Conservation (phyloP, 2,113 vertebrate species). For the Regulus satrapa region DNA sequence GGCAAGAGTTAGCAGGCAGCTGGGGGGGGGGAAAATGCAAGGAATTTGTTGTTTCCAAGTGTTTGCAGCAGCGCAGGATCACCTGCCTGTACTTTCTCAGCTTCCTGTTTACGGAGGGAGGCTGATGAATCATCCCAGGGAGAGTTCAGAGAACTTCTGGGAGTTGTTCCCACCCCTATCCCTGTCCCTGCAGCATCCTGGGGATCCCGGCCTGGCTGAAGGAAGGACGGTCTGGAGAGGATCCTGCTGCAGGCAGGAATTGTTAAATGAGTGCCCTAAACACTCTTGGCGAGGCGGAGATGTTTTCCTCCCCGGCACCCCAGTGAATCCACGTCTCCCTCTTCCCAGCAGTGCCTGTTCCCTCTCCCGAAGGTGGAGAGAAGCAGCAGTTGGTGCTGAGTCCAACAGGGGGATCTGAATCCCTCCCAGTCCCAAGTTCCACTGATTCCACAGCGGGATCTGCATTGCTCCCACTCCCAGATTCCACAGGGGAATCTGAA, state of each 20-base stretch:
- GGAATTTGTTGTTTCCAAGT: neutral
- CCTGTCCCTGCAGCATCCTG: neutral
- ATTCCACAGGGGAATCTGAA: neutral
- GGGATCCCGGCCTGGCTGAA: neutral
- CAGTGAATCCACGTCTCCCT: neutral
- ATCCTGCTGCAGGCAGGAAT: neutral
- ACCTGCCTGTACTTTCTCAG: conserved; percentile 31
- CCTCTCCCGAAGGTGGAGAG: neutral
- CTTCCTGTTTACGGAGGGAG: conserved; percentile 17
- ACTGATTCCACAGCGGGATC: neutral
- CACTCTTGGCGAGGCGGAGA: too few relatives aligned
- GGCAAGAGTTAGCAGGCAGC: neutral
- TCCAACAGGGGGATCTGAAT: neutral
- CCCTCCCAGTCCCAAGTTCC: neutral
- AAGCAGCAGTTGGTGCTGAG: fast-evolving
- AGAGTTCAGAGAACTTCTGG: neutral
- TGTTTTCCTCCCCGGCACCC: neutral
- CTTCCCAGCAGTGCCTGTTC: neutral
- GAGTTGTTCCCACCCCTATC: neutral
- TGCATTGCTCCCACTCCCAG: fast-evolving
- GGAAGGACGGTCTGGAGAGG: fast-evolving
- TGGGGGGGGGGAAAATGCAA: neutral
- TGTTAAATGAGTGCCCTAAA: fast-evolving
- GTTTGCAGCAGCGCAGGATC: neutral
- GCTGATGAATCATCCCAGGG: neutral